A percentile compares a stretch with the other conserved stretches of the same genome.
Evolutionary conservation across 2,888 invertebrate genomes (phyloP).

Genomic region (Synanthedon myopaeformis): DNA sequence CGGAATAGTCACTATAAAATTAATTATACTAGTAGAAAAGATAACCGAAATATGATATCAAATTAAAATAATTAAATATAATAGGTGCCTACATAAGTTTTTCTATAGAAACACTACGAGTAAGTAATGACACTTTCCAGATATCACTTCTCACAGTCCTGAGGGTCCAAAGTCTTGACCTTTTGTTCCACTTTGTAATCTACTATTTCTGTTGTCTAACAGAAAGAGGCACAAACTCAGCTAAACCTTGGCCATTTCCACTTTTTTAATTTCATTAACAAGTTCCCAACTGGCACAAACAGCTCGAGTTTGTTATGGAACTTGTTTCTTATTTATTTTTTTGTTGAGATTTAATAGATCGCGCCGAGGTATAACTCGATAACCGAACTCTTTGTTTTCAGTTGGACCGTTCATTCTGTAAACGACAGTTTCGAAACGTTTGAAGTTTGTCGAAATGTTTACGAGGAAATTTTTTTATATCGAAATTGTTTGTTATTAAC

Average conservation of each 20-base stretch:
- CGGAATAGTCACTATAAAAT: too few relatives aligned
- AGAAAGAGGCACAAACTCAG: not conserved
- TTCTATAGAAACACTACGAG: too few relatives aligned
- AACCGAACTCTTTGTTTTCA: not conserved
- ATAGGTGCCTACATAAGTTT: too few relatives aligned
- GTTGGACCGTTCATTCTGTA: not conserved
- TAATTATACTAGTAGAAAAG: too few relatives aligned
- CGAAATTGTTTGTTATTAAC: too few relatives aligned
- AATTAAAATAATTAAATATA: too few relatives aligned
- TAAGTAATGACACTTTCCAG: too few relatives aligned
- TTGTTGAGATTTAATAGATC: not conserved
- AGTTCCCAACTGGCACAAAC: not conserved
- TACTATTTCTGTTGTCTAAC: not conserved
- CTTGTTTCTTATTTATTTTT: conserved; percentile 19
- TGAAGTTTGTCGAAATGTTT: not conserved
- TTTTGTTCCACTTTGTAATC: not conserved
- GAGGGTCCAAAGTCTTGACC: not conserved
- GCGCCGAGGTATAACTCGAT: not conserved
- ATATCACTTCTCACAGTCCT: too few relatives aligned
- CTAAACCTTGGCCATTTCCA: not conserved
- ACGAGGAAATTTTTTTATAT: not conserved
- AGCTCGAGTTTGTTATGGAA: conserved; percentile 6
- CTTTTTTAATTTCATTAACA: conserved; percentile 6
- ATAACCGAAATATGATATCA: too few relatives aligned
- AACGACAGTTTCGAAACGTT: not conserved